Evolutionary conservation across 2,888 invertebrate genomes (phyloP), one percentile per base, ranked within the genome.

Genomic region (Andricus curvator): DNA sequence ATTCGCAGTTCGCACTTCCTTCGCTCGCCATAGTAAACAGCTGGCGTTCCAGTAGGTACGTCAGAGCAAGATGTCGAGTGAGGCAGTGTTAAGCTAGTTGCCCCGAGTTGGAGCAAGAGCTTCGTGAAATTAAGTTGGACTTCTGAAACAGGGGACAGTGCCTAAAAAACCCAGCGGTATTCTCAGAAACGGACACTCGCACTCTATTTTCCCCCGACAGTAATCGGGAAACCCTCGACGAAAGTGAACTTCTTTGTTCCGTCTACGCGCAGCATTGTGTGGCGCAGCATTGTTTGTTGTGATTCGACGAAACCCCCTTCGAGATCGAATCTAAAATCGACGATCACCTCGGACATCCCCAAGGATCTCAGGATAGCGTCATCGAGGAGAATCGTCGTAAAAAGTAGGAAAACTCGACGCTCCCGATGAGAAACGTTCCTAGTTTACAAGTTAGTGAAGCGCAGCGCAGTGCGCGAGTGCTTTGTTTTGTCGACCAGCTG

Each of bases 401-500:
- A 70, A 51, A 20, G 33, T 70, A 29, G 29, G 17, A 51, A 9
- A 37, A n/a, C 74, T 56, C 29, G 22, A 56, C 56, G n/a, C 33
- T 74, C 22, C 56, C 33, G 15, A n/a, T 74, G 37, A 20, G 11
- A 33, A n/a, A 60, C 33, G 44, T 76, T 65, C 56, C 44, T 37
- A 74, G 17, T 37, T 62, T 64, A n/a, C 44, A 29, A 60, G 51
- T 62, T 41, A 11, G 51, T 44, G 33, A 44, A 25, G 33, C 60
- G 79, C 29, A 25, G 15, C 60, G 79, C n/a, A 41, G 70, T 68
- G 82, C 78, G 86, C 83, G 82, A 86, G 86, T 85, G 87, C 88
- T 90, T 91, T 90, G 89, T 91, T 91, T 91, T 90, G 89, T 86
- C 86, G 86, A 90, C 88, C 90, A 90, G 90, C 90, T 91, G 90